phyloP scores from a whole-genome alignment of 2,888 invertebrate genomes.

The Tethea ocularis region DNA sequence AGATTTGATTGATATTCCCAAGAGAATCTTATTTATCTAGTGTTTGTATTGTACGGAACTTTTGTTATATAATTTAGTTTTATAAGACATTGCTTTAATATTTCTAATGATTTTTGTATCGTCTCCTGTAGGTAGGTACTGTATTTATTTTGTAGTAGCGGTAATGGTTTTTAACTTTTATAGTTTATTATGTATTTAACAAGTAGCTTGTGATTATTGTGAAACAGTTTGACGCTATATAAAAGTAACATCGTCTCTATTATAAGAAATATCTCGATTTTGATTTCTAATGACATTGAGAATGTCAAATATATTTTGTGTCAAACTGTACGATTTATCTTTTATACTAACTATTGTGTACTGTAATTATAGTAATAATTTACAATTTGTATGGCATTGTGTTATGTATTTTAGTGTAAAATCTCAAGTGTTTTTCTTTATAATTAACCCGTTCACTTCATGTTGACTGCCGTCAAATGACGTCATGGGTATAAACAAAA shows the following conservation, averaged over 20 bases:
- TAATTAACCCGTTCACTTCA: too few species aligned
- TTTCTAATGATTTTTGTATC: conserved; percentile 3
- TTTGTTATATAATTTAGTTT: conserved; percentile 5
- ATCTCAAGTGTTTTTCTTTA: background rate
- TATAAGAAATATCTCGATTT: background rate
- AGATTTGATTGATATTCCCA: conserved; percentile 2
- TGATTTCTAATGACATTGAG: background rate
- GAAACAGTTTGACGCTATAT: background rate
- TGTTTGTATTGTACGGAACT: background rate
- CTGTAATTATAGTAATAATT: background rate
- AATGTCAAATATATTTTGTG: background rate
- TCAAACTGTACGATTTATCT: background rate
- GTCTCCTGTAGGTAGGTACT: too few species aligned
- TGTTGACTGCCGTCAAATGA: too few species aligned
- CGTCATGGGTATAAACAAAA: too few species aligned
- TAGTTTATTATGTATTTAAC: conserved; percentile 2
- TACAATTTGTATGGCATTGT: background rate
- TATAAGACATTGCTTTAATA: conserved; percentile 9
- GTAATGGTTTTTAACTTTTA: conserved; percentile 1
- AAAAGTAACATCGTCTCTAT: too few species aligned
- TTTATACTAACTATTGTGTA: background rate
- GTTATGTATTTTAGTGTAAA: background rate
- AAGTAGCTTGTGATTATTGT: background rate
- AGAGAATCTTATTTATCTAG: background rate
- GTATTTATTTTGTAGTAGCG: conserved; percentile 3